Conservation (phyloP, 2,888 invertebrate genomes). For the Nymphalis polychloros region DNA sequence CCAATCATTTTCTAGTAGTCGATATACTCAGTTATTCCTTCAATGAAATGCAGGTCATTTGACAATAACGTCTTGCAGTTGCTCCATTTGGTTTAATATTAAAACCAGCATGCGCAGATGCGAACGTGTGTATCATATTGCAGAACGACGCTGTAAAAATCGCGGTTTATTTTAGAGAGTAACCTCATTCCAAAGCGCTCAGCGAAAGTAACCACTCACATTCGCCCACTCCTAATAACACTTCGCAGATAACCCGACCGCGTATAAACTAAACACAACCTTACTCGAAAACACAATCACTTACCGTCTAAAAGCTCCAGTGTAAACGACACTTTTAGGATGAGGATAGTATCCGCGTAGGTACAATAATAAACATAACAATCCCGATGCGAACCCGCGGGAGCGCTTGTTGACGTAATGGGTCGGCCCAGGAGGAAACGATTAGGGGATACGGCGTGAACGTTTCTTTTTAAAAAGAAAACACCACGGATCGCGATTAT, state of each 20-base stretch:
- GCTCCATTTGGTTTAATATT: constrained; percentile 40
- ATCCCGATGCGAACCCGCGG: constrained; percentile 43
- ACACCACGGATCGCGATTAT: constrained; percentile 39
- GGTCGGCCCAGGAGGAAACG: constrained; percentile 4
- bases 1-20: no score
- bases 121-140: constrained; percentile 39
- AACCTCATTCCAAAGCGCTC: constrained; percentile 66
- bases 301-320: constrained; percentile 61
- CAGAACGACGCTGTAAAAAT: constrained; percentile 61
- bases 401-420: constrained; percentile 29
- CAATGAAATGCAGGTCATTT: constrained; percentile 39
- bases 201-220: constrained; percentile 64
- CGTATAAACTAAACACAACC: constrained; percentile 45
- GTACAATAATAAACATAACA: constrained; percentile 62
- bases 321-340: constrained; percentile 53
- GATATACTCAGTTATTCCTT: constrained; percentile 7
- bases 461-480: background rate
- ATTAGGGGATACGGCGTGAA: constrained; percentile 13
- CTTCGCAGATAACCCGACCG: constrained; percentile 45
- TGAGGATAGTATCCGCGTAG: constrained; percentile 48
- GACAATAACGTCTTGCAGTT: constrained; percentile 36
- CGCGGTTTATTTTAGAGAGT: constrained; percentile 68
- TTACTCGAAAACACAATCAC: constrained; percentile 49
- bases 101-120: constrained; percentile 41
- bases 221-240: constrained; percentile 52